Evolutionary conservation across 2,797 vertebrate genomes (phyloP), one percentile per base, ranked within the genome.

Genomic region (Myoxocephalus aenaeus): DNA sequence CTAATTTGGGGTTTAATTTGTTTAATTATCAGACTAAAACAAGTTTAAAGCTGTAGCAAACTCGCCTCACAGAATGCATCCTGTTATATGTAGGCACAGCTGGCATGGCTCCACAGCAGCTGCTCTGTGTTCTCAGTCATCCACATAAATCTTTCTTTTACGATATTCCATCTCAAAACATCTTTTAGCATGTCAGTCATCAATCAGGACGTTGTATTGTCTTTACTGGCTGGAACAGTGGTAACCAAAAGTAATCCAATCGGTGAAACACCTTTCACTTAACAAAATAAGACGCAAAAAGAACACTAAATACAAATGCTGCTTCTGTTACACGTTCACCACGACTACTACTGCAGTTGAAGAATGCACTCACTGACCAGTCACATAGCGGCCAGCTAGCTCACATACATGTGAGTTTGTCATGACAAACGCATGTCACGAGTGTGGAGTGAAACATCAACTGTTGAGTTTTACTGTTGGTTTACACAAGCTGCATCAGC

Each of bases 381-480:
- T 70, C 22, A 50, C 68, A 77, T 42, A 63, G 29, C 68, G 70
- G 50, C 13, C 32, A 61, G 46, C 68, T 42, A 44, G 48, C 59
- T 59, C 38, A n/a, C 51, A 65, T 3, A 65, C 56, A 68, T 3
- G 53, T 42, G 40, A 13, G 40, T 25, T 22, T 2, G 1, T 54
- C 38, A 38, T 48, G 36, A 32, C 34, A 44, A 13, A 53, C 38
- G 36, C 40, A 36, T 2, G 1, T 54, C 38, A 38, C 40, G 12
- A 50, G 11, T 58, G 8, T 20, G 12, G 11, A 66, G 8, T 22
- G 12, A 58, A 62, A 65, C 36, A 65, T 68, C 22, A 34, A 46
- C 64, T 70, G 61, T 13, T 46, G 34, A 44, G 25, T 62, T 48
- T 4, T 13, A 63, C 25, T 32, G 14, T 20, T 40, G 25, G 4